Base-by-base conservation (phyloP, 2,797 vertebrate genomes). In the Chloroceryle amazona region DNA sequence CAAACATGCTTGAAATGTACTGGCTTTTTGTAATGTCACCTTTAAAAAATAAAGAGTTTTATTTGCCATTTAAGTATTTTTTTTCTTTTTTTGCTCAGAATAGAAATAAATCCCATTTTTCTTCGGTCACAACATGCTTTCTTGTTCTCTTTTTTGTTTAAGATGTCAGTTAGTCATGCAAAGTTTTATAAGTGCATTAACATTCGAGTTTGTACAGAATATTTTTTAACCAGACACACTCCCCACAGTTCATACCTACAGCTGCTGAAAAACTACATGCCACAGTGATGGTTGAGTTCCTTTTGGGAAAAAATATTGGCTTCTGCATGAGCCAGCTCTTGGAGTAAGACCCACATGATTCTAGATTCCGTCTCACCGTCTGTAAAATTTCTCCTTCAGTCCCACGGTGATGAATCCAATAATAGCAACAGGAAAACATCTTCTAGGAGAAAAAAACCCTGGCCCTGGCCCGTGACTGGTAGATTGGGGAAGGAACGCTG, bases 151-250 rank as follows among this genome's bases (percentile, higher is more conserved):
- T 42, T 97, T 94, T 96, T 86, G 37, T 96, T 97, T 98, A 98
- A 98, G 98, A 98, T 99, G 98, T 99, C 98, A 99, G 98, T 99
- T 99, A 98, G 72, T 98, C 98, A 98, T 98, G 98, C 98, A 98
- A 97, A 96, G 82, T 95, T 97, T 97, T 96, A 66, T 97, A 98
- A 98, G 97, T 98, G 98, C 98, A 98, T 98, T 98, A 98, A 97
- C 98, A 97, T 96, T 98, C 62, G 94, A 98, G 93, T 98, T 98
- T 98, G 90, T 98, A 98, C 98, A 98, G 96, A 95, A 66, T 98
- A 97, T 51, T 97, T 97, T 97, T 96, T 93, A 97, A 98, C 94
- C 93, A 96, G 95, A 95, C 13, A 7, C 90, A 94, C 96, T 97
- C 92, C 95, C 96, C 90, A 37, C 96, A 95, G 98, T 98, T 98